Evolutionary conservation across 53 echinoderm and acorn worm genomes (phyloP), one percentile per base, ranked within the genome.

Genomic region (Apostichopus leukothele): DNA sequence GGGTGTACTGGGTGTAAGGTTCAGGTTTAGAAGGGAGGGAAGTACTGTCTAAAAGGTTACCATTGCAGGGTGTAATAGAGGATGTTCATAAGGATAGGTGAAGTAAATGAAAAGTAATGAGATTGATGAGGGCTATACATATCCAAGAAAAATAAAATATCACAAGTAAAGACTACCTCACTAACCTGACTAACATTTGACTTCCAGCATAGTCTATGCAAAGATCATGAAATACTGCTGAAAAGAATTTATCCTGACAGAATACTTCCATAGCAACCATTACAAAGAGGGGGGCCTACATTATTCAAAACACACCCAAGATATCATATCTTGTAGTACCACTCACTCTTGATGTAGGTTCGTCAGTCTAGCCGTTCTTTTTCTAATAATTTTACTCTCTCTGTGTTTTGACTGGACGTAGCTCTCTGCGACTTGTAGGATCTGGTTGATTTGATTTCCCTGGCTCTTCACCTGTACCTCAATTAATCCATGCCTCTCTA

Each of bases 401-500:
- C 91, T 84, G 89, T 95, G 95, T 22, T 91, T 89, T 57, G 86
- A 61, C 16, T 83, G 68, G 21, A 97, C 78, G 87, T 91, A 94
- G 27, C 83, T 88, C n/a, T 93, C 95, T 22, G 95, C 97, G 11
- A 91, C 91, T 63, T 92, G 85, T 66, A 94, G 92, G 88, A 97
- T 95, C 60, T 94, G 92, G 53, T 89, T 89, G 75, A 97, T 93
- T 19, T 95, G 88, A 26, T 90, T 83, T 12, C 92, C 95, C 57
- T 95, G 95, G 52, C 95, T 90, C 67, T 88, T 79, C 63, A 97
- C 92, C 90, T 95, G 94, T 12, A 91, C 92, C 57, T 97, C 97
- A 50, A 90, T 89, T 23, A 96, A 76, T 13, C 91, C 88, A 75
- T 97, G 97, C 20, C 91, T 91, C 91, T 97, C 95, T 50, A 97